phyloP scores from a whole-genome alignment of 2,797 vertebrate genomes.

The Gobionotothen gibberifrons region DNA sequence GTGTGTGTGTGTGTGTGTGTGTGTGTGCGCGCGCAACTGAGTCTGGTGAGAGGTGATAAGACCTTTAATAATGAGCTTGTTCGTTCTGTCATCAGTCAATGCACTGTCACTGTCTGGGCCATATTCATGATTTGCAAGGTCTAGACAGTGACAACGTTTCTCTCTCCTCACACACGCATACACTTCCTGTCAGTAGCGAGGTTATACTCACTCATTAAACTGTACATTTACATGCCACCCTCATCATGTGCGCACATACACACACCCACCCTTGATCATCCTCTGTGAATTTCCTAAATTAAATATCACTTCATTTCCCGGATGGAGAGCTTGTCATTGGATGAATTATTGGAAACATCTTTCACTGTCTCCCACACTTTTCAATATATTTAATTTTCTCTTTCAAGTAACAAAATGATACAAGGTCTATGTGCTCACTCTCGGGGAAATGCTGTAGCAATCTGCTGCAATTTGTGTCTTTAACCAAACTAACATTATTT shows the following conservation, averaged over 20 bases:
- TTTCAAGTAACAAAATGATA: slow-evolving; percentile 7
- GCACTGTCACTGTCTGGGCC: slow-evolving; percentile 59
- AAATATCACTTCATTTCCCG: slow-evolving; percentile 58
- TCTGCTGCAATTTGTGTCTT: slow-evolving; percentile 29
- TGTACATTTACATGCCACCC: slow-evolving; percentile 27
- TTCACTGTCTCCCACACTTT: slow-evolving; percentile 3
- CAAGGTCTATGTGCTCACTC: background rate
- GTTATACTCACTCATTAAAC: slow-evolving; percentile 40
- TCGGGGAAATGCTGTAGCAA: background rate
- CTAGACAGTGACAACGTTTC: slow-evolving; percentile 36
- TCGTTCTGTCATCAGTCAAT: slow-evolving; percentile 71
- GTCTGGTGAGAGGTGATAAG: slow-evolving; percentile 68
- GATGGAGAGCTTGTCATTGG: slow-evolving; percentile 20
- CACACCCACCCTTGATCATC: slow-evolving; percentile 26
- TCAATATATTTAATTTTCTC: slow-evolving; percentile 6
- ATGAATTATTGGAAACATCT: slow-evolving; percentile 29
- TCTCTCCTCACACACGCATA: background rate
- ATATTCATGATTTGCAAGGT: slow-evolving; percentile 46
- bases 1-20: too few species aligned
- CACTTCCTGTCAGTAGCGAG: slow-evolving; percentile 17
- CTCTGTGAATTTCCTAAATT: slow-evolving; percentile 38
- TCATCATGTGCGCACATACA: slow-evolving; percentile 41
- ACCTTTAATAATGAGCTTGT: slow-evolving; percentile 76
- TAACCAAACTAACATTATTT: background rate
- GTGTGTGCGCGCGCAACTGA: too few species aligned